Conservation (phyloP, 2,797 vertebrate genomes). For the Pangasius larnaudii region DNA sequence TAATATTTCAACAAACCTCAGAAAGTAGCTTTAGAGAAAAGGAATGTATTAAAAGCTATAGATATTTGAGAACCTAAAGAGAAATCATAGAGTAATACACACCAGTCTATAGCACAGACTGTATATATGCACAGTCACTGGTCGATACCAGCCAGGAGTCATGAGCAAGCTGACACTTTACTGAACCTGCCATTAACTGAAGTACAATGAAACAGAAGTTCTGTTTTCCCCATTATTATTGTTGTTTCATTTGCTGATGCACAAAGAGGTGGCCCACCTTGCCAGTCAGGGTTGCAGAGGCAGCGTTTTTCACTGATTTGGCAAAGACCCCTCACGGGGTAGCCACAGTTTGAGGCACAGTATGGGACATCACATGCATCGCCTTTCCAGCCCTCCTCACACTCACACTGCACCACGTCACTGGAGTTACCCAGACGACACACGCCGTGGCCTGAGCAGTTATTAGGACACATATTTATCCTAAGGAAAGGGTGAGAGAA, state of each 20-base stretch:
- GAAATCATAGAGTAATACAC: neutral
- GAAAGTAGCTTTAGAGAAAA: constrained; percentile 12
- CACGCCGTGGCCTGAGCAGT: constrained; percentile 88
- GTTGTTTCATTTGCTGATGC: neutral
- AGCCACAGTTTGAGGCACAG: constrained; percentile 82
- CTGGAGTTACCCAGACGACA: constrained; percentile 76
- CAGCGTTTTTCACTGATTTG: constrained; percentile 72
- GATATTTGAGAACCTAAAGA: neutral
- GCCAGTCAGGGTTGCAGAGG: constrained; percentile 82
- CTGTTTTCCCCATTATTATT: too few relatives aligned
- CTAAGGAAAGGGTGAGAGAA: constrained; percentile 61
- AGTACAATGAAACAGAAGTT: neutral
- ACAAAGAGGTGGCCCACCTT: constrained; percentile 78
- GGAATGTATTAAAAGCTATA: neutral
- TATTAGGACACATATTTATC: constrained; percentile 89
- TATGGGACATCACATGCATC: constrained; percentile 89
- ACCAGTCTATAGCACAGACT: neutral
- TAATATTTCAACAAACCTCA: constrained; percentile 16
- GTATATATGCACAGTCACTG: neutral
- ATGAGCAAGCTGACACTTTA: constrained; percentile 3
- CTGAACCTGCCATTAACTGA: neutral
- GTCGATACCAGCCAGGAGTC: neutral
- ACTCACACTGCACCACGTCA: constrained; percentile 79
- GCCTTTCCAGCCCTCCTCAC: constrained; percentile 87
- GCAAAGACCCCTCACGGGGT: constrained; percentile 81